These are phyloP conservation scores for Octodonta nipae DNA, from an alignment of 2,888 invertebrate genomes.

Conservation along the genomic window DNA sequence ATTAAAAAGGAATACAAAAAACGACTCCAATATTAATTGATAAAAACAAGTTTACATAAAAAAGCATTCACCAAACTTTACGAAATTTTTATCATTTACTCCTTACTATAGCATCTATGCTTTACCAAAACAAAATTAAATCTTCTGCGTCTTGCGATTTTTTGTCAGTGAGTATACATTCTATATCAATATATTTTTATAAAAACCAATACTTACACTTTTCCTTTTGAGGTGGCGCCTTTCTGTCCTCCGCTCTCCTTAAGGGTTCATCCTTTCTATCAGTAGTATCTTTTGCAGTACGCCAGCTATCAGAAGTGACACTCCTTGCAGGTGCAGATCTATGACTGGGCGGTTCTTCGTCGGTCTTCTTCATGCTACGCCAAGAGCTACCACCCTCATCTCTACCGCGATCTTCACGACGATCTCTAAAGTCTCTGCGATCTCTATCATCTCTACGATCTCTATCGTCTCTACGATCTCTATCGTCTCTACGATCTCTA, in stretches of 20 bases:
- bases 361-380: conserved; percentile 11
- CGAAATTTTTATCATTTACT: too few relatives aligned
- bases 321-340: conserved; percentile 8
- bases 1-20: too few relatives aligned
- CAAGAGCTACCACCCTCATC: conserved; percentile 17
- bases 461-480: conserved; percentile 6
- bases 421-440: too few relatives aligned
- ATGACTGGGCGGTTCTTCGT: conserved; percentile 13
- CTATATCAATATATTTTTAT: conserved; percentile 3
- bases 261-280: conserved; percentile 18
- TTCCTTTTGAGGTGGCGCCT: conserved; percentile 19
- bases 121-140: too few relatives aligned
- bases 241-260: conserved; percentile 12
- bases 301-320: conserved; percentile 12
- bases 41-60: too few relatives aligned
- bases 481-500: conserved; percentile 4
- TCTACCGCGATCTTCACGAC: background rate
- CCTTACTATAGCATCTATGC: too few relatives aligned
- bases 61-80: too few relatives aligned
- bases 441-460: conserved; percentile 5
- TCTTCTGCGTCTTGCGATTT: too few relatives aligned
- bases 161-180: too few relatives aligned
- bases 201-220: conserved; percentile 31
- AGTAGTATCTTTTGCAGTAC: conserved; percentile 10
- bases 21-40: too few relatives aligned